A percentile compares a stretch with the other conserved stretches of the same genome.
Conservation (phyloP, 2,113 vertebrate species). For the Tretioscincus oriximinensis region DNA sequence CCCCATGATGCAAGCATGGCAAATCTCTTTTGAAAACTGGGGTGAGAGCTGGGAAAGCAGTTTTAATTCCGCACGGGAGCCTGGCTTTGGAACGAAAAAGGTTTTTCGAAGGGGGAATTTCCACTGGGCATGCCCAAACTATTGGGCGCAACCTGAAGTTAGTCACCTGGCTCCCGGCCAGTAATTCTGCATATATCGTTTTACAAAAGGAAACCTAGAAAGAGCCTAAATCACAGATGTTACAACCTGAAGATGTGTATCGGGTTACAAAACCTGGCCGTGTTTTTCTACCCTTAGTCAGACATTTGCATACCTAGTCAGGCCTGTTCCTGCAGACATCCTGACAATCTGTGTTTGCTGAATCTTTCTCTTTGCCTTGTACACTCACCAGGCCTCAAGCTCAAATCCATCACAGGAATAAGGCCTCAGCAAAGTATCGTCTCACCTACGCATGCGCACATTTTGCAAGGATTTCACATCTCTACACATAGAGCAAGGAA, state of each 20-base stretch:
- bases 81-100: background rate
- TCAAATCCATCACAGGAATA: constrained; percentile 34
- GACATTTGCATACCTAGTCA: constrained; percentile 14
- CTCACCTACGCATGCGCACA: constrained; percentile 53
- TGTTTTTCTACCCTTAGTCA: background rate
- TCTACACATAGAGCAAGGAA: constrained; percentile 40
- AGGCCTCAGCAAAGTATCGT: constrained; percentile 40
- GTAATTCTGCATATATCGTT: background rate
- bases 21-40: background rate
- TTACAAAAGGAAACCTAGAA: constrained; percentile 16
- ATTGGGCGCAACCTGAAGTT: constrained; percentile 5
- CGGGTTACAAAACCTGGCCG: background rate
- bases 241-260: background rate
- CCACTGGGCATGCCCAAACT: background rate
- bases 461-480: constrained; percentile 49
- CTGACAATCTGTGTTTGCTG: background rate
- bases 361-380: background rate
- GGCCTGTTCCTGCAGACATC: constrained; percentile 36
- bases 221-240: background rate
- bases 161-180: constrained; percentile 2
- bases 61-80: background rate
- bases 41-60: background rate
- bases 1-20: background rate
- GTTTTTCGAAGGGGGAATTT: background rate
- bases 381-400: constrained; percentile 24